Conservation (phyloP, 2,888 invertebrate genomes). For the Phragmatobia fuliginosa region DNA sequence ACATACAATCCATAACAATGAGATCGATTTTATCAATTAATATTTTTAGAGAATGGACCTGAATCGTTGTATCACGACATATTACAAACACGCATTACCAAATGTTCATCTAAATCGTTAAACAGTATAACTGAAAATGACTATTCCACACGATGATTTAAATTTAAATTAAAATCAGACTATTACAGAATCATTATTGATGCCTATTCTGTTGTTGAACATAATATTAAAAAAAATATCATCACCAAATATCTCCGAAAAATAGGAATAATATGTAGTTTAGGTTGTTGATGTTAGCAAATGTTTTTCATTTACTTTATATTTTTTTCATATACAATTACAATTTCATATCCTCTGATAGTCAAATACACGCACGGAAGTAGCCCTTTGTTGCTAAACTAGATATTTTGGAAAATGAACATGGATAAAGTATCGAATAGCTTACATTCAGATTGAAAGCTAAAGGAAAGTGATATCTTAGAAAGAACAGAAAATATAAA, state of each 20-base stretch:
- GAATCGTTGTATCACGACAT: conserved; percentile 74
- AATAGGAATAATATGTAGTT: neutral
- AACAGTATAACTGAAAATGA: conserved; percentile 45
- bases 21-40: conserved; percentile 81
- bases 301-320: neutral
- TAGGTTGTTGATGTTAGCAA: neutral
- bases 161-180: conserved; percentile 46
- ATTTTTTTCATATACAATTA: neutral
- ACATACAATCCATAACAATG: conserved; percentile 82
- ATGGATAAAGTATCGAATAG: neutral
- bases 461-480: neutral
- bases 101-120: conserved; percentile 30
- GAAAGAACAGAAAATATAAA: neutral
- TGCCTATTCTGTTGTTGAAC: conserved; percentile 8
- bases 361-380: neutral
- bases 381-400: neutral
- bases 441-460: neutral
- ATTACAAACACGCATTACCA: conserved; percentile 33
- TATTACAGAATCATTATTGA: conserved; percentile 23
- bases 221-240: neutral
- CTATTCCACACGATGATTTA: conserved; percentile 37
- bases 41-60: conserved; percentile 71
- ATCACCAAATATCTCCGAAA: neutral
- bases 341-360: neutral
- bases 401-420: neutral